phyloP scores from a whole-genome alignment of 2,797 vertebrate genomes.

The Erpetoichthys calabaricus region DNA sequence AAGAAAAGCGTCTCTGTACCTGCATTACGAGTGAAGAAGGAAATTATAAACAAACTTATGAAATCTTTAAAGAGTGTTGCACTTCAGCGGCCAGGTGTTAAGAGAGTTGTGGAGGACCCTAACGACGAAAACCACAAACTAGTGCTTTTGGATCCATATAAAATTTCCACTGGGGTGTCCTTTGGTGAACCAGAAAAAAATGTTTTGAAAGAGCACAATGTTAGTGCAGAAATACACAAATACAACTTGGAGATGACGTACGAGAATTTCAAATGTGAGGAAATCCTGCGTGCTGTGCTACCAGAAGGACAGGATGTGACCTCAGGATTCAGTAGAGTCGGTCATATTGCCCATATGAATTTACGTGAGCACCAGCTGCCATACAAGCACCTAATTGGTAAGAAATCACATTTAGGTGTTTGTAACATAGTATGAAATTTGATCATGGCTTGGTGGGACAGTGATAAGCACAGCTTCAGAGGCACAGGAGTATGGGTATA shows the following conservation, averaged over 20 bases:
- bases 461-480: too few species aligned
- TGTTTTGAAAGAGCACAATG: slow-evolving; percentile 47
- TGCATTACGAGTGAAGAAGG: slow-evolving; percentile 63
- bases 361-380: slow-evolving; percentile 86
- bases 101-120: slow-evolving; percentile 62
- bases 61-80: slow-evolving; percentile 60
- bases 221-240: slow-evolving; percentile 47
- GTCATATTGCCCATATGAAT: slow-evolving; percentile 90
- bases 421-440: too few species aligned
- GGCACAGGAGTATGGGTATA: too few species aligned
- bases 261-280: slow-evolving; percentile 78
- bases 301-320: slow-evolving; percentile 80
- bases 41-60: slow-evolving; percentile 50
- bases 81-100: slow-evolving; percentile 66
- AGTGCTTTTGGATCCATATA: slow-evolving; percentile 71
- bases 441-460: too few species aligned
- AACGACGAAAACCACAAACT: slow-evolving; percentile 47
- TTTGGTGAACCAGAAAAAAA: slow-evolving; percentile 53
- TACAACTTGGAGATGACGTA: slow-evolving; percentile 70
- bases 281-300: slow-evolving; percentile 80
- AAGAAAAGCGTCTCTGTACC: slow-evolving; percentile 65
- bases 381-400: slow-evolving; percentile 82
- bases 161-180: slow-evolving; percentile 38
- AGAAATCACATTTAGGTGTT: slow-evolving; percentile 18
- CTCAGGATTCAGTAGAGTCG: slow-evolving; percentile 80